Evolutionary conservation across 2,888 invertebrate genomes (phyloP).

Genomic region (Xylophagus ater): DNA sequence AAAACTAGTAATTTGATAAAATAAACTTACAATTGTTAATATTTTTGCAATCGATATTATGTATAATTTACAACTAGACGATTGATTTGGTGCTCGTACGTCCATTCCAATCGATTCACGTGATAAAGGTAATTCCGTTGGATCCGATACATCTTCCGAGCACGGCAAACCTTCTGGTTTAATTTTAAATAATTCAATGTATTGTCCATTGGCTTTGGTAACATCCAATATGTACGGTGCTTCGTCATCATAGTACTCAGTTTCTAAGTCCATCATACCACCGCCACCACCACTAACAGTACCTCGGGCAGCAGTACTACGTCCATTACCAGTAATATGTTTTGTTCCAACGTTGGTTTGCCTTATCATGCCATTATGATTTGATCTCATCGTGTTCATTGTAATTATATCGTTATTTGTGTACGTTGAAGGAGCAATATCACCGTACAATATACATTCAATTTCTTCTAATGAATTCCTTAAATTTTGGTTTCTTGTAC

Average conservation of each 20-base stretch:
- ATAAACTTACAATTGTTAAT: no score
- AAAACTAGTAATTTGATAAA: no score
- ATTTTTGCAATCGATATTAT: no score
- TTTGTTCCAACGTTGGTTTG: no score
- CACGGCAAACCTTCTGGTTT: slow-evolving; percentile 49
- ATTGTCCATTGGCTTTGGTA: slow-evolving; percentile 20
- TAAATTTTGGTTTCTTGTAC: slow-evolving; percentile 60
- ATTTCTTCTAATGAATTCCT: slow-evolving; percentile 57
- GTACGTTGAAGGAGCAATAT: no score
- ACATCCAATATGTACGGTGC: slow-evolving; percentile 19
- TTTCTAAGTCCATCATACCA: slow-evolving; percentile 16
- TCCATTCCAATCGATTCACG: slow-evolving; percentile 39
- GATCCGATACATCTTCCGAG: slow-evolving; percentile 49
- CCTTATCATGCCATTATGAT: no score
- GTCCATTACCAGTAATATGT: no score
- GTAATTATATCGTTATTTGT: no score
- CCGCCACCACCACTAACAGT: no score
- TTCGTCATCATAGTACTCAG: slow-evolving; percentile 21
- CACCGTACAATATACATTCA: slow-evolving; percentile 55
- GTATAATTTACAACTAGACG: slow-evolving; percentile 9
- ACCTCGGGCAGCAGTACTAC: no score
- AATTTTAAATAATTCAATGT: slow-evolving; percentile 43
- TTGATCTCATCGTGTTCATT: no score
- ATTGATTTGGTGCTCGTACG: slow-evolving; percentile 11
- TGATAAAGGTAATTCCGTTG: slow-evolving; percentile 50